Evolutionary conservation across 2,888 invertebrate species (phyloP).

Genomic region (Scaptomyza caliginosa): DNA sequence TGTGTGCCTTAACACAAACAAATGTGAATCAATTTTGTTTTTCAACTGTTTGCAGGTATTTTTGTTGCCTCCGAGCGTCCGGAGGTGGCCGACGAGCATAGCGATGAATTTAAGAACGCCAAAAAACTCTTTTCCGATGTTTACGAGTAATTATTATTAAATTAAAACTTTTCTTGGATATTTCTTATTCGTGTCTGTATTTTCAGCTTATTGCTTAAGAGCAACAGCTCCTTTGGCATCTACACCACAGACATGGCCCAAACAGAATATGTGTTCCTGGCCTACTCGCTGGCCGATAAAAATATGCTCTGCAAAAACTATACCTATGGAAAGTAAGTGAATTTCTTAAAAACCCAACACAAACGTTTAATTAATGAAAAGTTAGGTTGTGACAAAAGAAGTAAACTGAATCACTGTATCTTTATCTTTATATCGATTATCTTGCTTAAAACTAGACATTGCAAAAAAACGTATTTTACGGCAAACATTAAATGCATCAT

Average conservation of each 20-base stretch:
- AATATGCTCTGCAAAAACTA: conserved; percentile 75
- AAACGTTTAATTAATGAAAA: conserved; percentile 17
- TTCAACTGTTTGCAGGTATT: conserved; percentile 86
- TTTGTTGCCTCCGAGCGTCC: conserved; percentile 90
- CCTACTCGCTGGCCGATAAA: conserved; percentile 72
- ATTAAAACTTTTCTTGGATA: not conserved
- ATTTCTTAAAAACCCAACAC: not conserved
- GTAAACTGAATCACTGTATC: conserved; percentile 42
- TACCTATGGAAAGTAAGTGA: conserved; percentile 78
- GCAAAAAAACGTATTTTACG: conserved; percentile 83
- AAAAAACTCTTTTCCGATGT: conserved; percentile 76
- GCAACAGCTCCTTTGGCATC: conserved; percentile 70
- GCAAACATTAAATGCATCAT: conserved; percentile 82
- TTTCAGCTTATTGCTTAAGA: conserved; percentile 71
- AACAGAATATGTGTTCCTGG: conserved; percentile 76
- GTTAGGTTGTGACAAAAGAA: conserved; percentile 21
- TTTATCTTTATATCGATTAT: conserved; percentile 60
- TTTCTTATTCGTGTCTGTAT: not conserved
- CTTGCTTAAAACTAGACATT: conserved; percentile 74
- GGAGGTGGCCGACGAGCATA: conserved; percentile 85
- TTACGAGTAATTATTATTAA: conserved; percentile 64
- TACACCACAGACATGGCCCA: conserved; percentile 70
- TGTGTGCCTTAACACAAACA: not conserved
- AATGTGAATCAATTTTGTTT: conserved; percentile 52
- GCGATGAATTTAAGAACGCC: conserved; percentile 70